These are phyloP conservation scores for Aegypius monachus DNA, from an alignment of 2,113 vertebrate genomes.

Conservation along the genomic window DNA sequence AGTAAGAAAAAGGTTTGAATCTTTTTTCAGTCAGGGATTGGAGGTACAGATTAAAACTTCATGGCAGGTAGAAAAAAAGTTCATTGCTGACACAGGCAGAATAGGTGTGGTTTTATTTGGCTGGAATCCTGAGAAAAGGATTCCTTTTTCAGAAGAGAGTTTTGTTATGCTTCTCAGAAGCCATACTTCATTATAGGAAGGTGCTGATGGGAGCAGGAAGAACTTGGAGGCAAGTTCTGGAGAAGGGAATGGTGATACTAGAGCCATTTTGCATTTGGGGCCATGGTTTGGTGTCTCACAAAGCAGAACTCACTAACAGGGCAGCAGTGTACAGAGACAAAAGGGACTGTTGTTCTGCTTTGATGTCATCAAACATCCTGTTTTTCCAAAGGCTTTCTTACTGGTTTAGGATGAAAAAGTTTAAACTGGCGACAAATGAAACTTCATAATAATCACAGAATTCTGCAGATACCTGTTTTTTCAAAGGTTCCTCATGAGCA, in stretches of 20 bases:
- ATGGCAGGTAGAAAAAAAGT: not conserved
- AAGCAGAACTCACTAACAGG: not conserved
- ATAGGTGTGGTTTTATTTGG: not conserved
- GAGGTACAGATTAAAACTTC: not conserved
- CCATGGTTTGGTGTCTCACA: not conserved
- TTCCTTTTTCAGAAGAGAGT: not conserved
- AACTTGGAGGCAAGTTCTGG: not conserved
- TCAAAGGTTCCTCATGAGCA: not conserved
- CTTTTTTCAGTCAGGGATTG: not conserved
- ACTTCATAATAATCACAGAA: not conserved
- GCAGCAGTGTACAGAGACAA: not conserved
- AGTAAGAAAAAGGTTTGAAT: not conserved
- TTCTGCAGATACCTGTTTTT: not conserved
- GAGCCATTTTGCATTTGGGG: not conserved
- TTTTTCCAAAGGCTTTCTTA: not conserved
- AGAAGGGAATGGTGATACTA: not conserved
- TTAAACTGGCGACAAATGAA: not conserved
- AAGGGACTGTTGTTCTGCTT: not conserved
- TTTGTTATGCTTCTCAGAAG: not conserved
- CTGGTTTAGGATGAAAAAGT: not conserved
- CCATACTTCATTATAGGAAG: not conserved
- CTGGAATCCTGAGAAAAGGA: not conserved
- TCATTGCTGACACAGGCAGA: not conserved
- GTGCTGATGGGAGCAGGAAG: not conserved
- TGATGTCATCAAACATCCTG: not conserved